Base-by-base conservation (phyloP, 2,888 invertebrate genomes). In the Noctua fimbriata region DNA sequence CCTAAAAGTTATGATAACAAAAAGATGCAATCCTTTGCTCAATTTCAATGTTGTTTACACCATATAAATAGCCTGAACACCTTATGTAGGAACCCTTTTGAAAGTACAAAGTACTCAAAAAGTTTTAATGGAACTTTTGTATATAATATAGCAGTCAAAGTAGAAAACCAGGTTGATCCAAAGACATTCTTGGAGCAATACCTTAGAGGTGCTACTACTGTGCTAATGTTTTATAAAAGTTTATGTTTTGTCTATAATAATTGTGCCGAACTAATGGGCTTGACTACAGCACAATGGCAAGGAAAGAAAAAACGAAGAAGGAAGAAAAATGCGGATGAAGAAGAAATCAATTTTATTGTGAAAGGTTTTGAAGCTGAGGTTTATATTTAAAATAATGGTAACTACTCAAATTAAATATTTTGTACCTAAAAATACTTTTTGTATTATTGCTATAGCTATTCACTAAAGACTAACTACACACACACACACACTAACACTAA, bases 101-200 rank as follows among this genome's bases (percentile, higher is more conserved):
- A 96, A 58, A 93, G 95, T 85, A 97, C 97, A 65, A 94, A 96
- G 60, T 97, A 98, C 90, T 97, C 97, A n/a, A 97, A 97, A 89
- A 96, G 97, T 83, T 98, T 97, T 87, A 98, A 98, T 93, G 98
- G 98, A 0, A 98, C 98, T 0, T 98, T 98, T 93, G 92, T 98
- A 1, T 98, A 98, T 89, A 98, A 98, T 95, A 94, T 98, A 47
- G 97, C 97, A 79, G 93, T 94, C 49, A 97, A 97, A 93, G 96
- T 98, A 71, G 97, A 97, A 82, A 97, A 95, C 83, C 97, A 98
- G 41, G 83, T 91, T 0, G 96, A 98, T 89, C 94, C 98, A 0
- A 93, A 95, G 47, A 91, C 90, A 65, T 98, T 97, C 90, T 91
- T 98, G 2, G 93, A 96, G 55, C 93, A 97, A 74, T 97, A 97